Conservation (phyloP, 1,140 invertebrate species). For the Drosophila burlai region DNA sequence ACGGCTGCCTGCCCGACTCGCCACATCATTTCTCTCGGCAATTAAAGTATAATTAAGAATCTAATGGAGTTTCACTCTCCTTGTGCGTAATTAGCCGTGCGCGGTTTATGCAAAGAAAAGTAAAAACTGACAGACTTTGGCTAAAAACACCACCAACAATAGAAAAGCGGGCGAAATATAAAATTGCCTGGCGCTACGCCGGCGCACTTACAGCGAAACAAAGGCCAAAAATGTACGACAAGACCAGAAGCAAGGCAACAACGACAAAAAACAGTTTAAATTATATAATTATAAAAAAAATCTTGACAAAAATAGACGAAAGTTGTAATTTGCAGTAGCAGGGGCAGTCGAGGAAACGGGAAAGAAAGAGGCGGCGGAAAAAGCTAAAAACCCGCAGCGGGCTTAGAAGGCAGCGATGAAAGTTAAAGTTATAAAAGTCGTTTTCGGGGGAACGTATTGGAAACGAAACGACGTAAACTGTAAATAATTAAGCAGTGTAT, state of each 20-base stretch:
- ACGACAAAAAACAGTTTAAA: conserved; percentile 67
- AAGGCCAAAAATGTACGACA: conserved; percentile 48
- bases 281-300: conserved; percentile 83
- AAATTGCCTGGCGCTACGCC: conserved; percentile 30
- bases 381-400: conserved; percentile 28
- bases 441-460: conserved; percentile 56
- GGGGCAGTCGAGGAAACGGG: conserved; percentile 11
- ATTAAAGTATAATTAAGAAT: conserved; percentile 83
- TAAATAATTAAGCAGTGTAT: conserved; percentile 65
- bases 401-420: conserved; percentile 77
- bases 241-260: conserved; percentile 9
- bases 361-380: conserved; percentile 25
- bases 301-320: conserved; percentile 84
- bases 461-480: conserved; percentile 68
- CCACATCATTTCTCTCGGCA: conserved; percentile 29
- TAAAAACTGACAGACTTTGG: conserved; percentile 56
- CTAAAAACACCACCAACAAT: conserved; percentile 65
- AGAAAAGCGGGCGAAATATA: conserved; percentile 37
- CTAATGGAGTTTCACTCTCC: conserved; percentile 73
- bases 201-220: conserved; percentile 59
- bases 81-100: conserved; percentile 70
- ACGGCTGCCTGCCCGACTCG: conserved; percentile 11
- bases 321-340: conserved; percentile 75
- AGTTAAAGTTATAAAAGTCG: conserved; percentile 80
- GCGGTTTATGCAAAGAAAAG: conserved; percentile 77